Base-by-base conservation (phyloP, 2,888 invertebrate species). In the Portevinia maculata region DNA sequence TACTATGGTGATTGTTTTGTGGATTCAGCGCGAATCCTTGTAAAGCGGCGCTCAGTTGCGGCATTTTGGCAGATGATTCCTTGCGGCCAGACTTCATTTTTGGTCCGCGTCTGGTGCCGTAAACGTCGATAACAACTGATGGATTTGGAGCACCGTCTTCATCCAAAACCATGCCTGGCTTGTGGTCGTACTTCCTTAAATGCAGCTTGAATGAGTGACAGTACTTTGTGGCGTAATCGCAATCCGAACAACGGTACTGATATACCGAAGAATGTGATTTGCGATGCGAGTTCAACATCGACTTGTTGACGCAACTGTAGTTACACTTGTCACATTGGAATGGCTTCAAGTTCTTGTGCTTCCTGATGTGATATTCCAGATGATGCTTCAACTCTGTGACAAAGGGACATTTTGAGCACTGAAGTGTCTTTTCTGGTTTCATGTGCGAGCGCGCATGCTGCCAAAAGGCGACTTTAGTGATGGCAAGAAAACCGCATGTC, bases 301-400 rank as follows among this genome's bases (percentile, higher is more conserved):
- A 99, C 90, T 98, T 98, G 91, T 98, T 99, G n/a, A 98, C 98
- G 89, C 98, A 99, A 0, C 94, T 93, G 88, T 98, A 98, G 15
- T 93, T 92, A 89, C 99, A 99, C 88, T 97, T 94, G 84, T 93
- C 93, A 90, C 99, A 99, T 89, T 96, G 96, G 92, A 96, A 99
- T 1, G 99, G 99, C 89, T 99, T 99, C 0, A 96, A 95, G 39
- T 98, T 98, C 87, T 95, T 93, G 90, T 99, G 99, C 89, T 99
- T 99, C 46, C 97, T 93, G 89, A 98, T 93, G 89, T 99, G 99
- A 88, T 99, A 99, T 89, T 99, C 99, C 76, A 99, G 91, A 87
- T 99, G 99, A 89, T 99, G 99, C 88, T 99, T 99, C 92, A 98
- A 97, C 89, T 99, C 99, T 0, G 99, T 99, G 3, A 99, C 98